Evolutionary conservation across 2,113 vertebrate species (phyloP), one percentile per base, ranked within the genome.

Genomic region (Anolis carolinensis): DNA sequence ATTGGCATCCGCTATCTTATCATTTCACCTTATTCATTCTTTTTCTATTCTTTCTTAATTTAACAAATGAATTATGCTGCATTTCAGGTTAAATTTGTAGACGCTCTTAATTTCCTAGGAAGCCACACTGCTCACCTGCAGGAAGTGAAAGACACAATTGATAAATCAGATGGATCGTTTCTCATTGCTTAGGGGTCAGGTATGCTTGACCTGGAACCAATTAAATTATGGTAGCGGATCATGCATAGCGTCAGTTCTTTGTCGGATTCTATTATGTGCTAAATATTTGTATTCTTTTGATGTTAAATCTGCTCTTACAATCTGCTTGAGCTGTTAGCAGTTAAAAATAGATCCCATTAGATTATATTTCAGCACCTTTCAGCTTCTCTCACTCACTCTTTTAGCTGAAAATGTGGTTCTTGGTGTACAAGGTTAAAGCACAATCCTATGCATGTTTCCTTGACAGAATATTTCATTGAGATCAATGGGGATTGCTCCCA

Each of bases 141-240:
- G 2, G 34, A n/a, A 52, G 8, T 73, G 18, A 10, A 50, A 63
- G n/a, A 59, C 30, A 5, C 65, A 21, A 39, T 68, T 34, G 27
- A 48, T 18, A 79, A 44, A 39, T 63, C 68, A 25, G 52, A 86
- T 32, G 48, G 68, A 30, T 65, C n/a, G 20, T 62, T 21, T 50
- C 68, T 80, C 55, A n/a, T 4, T 80, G 72, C 9, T 1, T 7
- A 34, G 34, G 62, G 16, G 74, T 78, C 74, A 85, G 11, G 48
- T 78, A 67, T 62, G 13, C 32, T 13, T 78, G 63, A 68, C 44
- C 83, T 36, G 44, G 44, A 85, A 78, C 74, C 83, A 85, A 70
- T 78, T 68, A 84, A 76, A 76, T 34, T 55, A 76, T 63, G 55
- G 18, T 18, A 32, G 59, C 81, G 20, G 32, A 85, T 70, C n/a